A percentile compares a stretch with the other conserved stretches of the same genome.
Evolutionary conservation across 2,113 vertebrate species (phyloP).

Genomic region (Megaceryle torquata): DNA sequence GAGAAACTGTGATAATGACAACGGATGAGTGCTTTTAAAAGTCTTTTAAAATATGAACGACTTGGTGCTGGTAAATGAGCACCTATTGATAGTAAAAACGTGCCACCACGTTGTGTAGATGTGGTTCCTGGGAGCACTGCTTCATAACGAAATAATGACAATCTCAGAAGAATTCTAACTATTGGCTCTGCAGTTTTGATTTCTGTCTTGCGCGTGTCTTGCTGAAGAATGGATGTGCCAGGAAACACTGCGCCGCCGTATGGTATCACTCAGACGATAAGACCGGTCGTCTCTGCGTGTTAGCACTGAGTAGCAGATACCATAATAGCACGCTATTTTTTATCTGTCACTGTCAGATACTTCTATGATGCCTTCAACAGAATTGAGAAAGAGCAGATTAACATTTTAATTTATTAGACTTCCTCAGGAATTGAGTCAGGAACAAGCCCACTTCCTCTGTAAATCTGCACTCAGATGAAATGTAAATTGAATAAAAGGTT

Average conservation of each 20-base stretch:
- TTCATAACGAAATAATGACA: not conserved
- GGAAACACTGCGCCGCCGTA: not conserved
- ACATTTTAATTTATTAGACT: conserved; percentile 59
- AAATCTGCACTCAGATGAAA: not conserved
- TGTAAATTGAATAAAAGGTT: not conserved
- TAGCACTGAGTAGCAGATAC: not conserved
- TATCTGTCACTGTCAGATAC: conserved; percentile 32
- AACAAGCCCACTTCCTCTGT: conserved; percentile 29
- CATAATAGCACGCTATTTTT: not conserved
- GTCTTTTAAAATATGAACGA: fast-evolving
- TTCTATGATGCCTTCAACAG: conserved; percentile 27
- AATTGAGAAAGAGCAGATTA: conserved; percentile 69
- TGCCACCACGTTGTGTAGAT: not conserved
- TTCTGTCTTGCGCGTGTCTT: not conserved
- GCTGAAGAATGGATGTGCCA: conserved; percentile 23
- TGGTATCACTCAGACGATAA: not conserved
- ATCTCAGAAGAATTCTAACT: not conserved
- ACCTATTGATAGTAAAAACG: fast-evolving
- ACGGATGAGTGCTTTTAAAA: not conserved
- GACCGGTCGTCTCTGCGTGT: not conserved
- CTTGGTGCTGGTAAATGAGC: fast-evolving
- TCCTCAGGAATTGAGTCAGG: conserved; percentile 38
- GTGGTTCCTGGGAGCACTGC: not conserved
- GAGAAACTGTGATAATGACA: not conserved
- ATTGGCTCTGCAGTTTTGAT: not conserved